Conservation (phyloP, 2,888 invertebrate species). For the Cerceris ruficornis region DNA sequence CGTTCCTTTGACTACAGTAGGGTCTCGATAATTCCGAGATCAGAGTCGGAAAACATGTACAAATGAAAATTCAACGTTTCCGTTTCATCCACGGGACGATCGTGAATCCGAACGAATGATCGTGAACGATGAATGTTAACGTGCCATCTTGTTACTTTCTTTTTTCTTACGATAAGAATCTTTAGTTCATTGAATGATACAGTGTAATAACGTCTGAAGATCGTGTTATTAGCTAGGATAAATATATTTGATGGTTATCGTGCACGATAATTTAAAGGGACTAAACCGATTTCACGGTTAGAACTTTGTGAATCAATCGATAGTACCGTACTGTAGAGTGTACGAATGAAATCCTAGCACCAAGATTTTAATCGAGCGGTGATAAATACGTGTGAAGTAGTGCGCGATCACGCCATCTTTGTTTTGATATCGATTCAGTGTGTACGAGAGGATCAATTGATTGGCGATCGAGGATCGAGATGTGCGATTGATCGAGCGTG, state of each 20-base stretch:
- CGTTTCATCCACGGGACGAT: background rate
- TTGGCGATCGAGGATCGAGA: constrained; percentile 55
- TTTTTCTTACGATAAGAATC: too few species aligned
- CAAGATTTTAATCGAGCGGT: constrained; percentile 20
- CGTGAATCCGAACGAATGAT: background rate
- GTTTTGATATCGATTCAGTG: constrained; percentile 55
- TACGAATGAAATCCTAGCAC: background rate
- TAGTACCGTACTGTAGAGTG: constrained; percentile 14
- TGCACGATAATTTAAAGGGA: too few species aligned
- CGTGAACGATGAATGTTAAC: background rate
- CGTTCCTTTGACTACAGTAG: constrained; percentile 45
- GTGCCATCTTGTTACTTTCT: too few species aligned
- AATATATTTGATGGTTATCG: too few species aligned
- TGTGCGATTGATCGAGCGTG: constrained; percentile 58
- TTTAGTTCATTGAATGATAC: too few species aligned
- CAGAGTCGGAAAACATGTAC: background rate
- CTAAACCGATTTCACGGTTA: background rate
- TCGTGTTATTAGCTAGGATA: too few species aligned
- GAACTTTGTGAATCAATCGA: background rate
- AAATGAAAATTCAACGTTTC: constrained; percentile 5
- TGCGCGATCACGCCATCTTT: constrained; percentile 53
- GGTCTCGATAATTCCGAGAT: constrained; percentile 37
- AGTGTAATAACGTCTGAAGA: too few species aligned
- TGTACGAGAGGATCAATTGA: constrained; percentile 57
- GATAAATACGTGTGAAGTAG: constrained; percentile 51